These are phyloP conservation scores for Nothoprocta perdicaria DNA, from an alignment of 2,113 vertebrate species.

Conservation along the genomic window DNA sequence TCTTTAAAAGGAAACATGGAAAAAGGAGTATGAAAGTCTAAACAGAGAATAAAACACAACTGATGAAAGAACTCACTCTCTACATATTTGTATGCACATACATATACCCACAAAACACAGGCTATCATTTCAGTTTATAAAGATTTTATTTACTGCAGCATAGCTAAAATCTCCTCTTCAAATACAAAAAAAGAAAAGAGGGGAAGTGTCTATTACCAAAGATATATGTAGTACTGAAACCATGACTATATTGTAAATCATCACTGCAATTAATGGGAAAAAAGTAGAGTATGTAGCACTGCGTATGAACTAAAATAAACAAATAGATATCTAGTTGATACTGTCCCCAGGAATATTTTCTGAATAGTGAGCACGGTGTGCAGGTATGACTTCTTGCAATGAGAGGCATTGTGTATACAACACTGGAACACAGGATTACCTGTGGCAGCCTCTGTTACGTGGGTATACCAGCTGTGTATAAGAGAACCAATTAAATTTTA, in stretches of 20 bases:
- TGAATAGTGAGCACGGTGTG: background rate
- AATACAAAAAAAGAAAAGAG: background rate
- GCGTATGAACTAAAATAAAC: background rate
- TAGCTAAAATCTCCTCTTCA: constrained; percentile 21
- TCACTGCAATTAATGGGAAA: constrained; percentile 1
- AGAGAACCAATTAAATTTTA: background rate
- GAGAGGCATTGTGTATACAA: background rate
- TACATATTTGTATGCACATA: constrained; percentile 22
- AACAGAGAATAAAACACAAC: constrained; percentile 53
- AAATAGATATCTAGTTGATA: background rate
- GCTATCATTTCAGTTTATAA: constrained; percentile 7
- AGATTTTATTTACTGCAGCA: constrained; percentile 1
- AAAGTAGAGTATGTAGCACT: background rate
- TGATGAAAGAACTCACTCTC: constrained; percentile 53
- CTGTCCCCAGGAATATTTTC: background rate
- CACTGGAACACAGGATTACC: background rate
- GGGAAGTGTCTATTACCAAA: background rate
- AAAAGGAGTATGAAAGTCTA: constrained; percentile 44
- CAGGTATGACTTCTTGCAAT: background rate
- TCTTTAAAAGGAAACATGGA: constrained; percentile 36
- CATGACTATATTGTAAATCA: background rate
- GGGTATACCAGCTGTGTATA: background rate
- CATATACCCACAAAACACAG: constrained; percentile 35
- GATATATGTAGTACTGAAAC: background rate
- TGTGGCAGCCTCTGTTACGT: background rate